Conservation (phyloP, 2,113 vertebrate species). For the Dicerorhinus sumatrensis region DNA sequence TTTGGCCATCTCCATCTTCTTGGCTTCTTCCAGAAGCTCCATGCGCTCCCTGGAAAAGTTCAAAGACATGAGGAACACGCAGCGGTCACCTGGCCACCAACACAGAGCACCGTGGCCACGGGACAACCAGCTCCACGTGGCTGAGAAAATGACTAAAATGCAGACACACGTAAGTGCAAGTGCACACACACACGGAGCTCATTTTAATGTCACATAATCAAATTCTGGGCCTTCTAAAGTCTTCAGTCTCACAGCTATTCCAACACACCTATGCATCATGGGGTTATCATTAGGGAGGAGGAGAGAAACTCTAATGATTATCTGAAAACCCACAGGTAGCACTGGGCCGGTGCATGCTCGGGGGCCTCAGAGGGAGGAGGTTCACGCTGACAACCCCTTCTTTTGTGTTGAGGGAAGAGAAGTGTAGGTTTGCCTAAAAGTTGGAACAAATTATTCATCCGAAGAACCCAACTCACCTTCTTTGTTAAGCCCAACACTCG, state of each 20-base stretch:
- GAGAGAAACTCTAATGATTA: too few relatives aligned
- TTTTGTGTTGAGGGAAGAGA: neutral
- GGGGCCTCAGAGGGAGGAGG: fast-evolving
- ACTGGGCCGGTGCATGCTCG: fast-evolving
- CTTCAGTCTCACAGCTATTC: neutral
- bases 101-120: fast-evolving
- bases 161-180: fast-evolving
- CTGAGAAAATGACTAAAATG: fast-evolving
- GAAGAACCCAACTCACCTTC: neutral
- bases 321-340: neutral
- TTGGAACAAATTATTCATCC: fast-evolving
- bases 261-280: fast-evolving
- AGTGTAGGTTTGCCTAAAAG: neutral
- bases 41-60: conserved; percentile 90
- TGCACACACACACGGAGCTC: neutral
- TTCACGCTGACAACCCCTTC: fast-evolving
- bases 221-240: neutral
- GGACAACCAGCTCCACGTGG: fast-evolving
- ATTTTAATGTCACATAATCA: fast-evolving
- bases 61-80: neutral
- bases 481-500: neutral
- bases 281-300: neutral
- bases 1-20: conserved; percentile 99
- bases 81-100: fast-evolving
- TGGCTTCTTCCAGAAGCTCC: conserved; percentile 96